phyloP scores from a whole-genome alignment of 2,888 invertebrate species.

The Tetranychus piercei region DNA sequence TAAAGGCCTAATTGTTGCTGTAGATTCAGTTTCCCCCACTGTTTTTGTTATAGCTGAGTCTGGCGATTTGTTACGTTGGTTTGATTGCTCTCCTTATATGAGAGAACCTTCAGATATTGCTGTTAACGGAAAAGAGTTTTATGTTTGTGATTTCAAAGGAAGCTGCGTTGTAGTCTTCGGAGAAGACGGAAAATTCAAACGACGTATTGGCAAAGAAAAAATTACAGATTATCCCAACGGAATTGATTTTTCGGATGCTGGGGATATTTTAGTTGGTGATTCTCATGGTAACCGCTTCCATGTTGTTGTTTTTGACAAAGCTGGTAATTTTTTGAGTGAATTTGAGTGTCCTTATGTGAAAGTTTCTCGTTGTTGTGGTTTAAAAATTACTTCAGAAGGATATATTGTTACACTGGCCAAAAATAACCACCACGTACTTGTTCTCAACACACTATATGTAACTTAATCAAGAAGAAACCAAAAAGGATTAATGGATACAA shows the following conservation, averaged over 20 bases:
- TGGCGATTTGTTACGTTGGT: constrained; percentile 83
- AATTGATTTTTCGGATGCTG: constrained; percentile 89
- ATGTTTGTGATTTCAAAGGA: constrained; percentile 93
- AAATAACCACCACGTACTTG: constrained; percentile 94
- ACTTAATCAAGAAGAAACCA: not conserved
- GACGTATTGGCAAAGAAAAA: constrained; percentile 83
- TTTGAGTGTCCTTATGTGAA: constrained; percentile 95
- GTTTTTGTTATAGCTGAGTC: constrained; percentile 81
- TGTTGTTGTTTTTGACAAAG: constrained; percentile 79
- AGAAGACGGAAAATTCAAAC: constrained; percentile 71
- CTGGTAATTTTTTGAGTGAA: constrained; percentile 37
- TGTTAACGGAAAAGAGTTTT: constrained; percentile 51
- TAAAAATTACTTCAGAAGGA: constrained; percentile 90
- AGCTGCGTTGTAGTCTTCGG: constrained; percentile 91
- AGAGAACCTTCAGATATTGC: constrained; percentile 92
- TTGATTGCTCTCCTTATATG: constrained; percentile 94
- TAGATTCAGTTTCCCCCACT: constrained; percentile 89
- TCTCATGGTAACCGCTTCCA: constrained; percentile 95
- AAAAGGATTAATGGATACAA: not conserved
- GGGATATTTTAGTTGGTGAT: constrained; percentile 87
- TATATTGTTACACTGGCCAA: constrained; percentile 89
- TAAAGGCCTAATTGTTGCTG: constrained; percentile 81
- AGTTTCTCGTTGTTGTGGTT: constrained; percentile 90
- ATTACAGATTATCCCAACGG: constrained; percentile 94
- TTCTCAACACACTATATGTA: constrained; percentile 38